Evolutionary conservation across 2,888 invertebrate species (phyloP).

Genomic region (Monopis laevigella): DNA sequence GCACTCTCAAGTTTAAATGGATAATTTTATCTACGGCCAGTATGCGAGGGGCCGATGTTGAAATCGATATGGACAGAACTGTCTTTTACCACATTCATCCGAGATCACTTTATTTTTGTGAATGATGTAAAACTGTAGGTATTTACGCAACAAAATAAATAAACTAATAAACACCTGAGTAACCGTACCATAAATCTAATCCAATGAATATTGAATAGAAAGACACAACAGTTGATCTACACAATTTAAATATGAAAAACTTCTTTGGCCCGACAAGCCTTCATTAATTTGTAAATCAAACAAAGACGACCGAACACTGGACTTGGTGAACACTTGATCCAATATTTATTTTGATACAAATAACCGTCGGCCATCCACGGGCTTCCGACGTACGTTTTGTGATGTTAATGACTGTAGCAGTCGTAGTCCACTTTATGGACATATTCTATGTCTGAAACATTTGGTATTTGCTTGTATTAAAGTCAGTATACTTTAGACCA

Average conservation of each 20-base stretch:
- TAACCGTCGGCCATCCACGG: slow-evolving; percentile 49
- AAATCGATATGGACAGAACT: slow-evolving; percentile 32
- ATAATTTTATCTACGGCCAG: slow-evolving; percentile 44
- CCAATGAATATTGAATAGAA: background rate
- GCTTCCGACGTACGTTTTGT: slow-evolving; percentile 39
- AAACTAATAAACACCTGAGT: background rate
- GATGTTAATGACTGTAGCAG: slow-evolving; percentile 50
- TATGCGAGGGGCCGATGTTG: slow-evolving; percentile 19
- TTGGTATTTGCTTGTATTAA: background rate
- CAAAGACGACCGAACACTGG: slow-evolving; percentile 50
- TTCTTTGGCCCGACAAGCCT: slow-evolving; percentile 44
- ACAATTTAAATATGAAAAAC: slow-evolving; percentile 35
- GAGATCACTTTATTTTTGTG: too few species aligned
- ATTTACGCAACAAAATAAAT: too few species aligned
- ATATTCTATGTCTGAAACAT: slow-evolving; percentile 18
- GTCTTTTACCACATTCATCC: slow-evolving; percentile 23
- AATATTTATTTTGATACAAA: slow-evolving; percentile 63
- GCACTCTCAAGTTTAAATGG: slow-evolving; percentile 43
- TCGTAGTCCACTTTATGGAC: slow-evolving; percentile 36
- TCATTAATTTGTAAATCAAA: slow-evolving; percentile 57
- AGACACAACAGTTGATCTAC: slow-evolving; percentile 20
- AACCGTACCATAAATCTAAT: background rate
- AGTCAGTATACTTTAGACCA: background rate
- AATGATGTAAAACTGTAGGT: too few species aligned
- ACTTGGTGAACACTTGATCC: slow-evolving; percentile 53